Percentiles rank a stretch among this genome's conserved stretches.
Evolutionary conservation across 1,140 invertebrate genomes (phyloP).

Genomic region (Myzus persicae): DNA sequence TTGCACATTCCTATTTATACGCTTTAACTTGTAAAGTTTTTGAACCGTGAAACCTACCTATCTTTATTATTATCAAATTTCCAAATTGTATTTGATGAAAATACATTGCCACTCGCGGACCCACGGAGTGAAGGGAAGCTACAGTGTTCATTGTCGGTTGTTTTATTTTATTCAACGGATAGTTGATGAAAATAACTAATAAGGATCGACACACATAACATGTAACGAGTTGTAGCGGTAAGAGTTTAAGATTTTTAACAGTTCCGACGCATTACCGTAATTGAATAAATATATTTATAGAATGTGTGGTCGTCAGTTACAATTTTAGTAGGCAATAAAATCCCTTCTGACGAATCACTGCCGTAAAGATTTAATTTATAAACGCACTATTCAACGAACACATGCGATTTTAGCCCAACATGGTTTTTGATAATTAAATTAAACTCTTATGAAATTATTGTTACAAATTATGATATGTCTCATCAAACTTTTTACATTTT

Average conservation of each 20-base stretch:
- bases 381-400: neutral
- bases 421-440: neutral
- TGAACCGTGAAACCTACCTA: neutral
- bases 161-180: neutral
- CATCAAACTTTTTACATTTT: neutral
- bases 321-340: conserved; percentile 29
- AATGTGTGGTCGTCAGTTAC: neutral
- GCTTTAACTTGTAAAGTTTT: neutral
- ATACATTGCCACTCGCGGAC: neutral
- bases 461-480: neutral
- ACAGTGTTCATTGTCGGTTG: neutral
- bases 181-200: neutral
- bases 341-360: neutral
- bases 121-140: neutral
- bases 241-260: neutral
- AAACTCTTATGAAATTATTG: neutral
- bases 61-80: neutral
- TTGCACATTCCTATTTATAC: neutral
- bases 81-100: neutral
- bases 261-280: neutral
- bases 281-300: neutral
- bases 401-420: neutral
- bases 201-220: neutral
- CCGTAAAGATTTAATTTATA: neutral
- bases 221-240: neutral